phyloP scores from a whole-genome alignment of 2,797 vertebrate genomes.

The Adelosebastes latens region DNA sequence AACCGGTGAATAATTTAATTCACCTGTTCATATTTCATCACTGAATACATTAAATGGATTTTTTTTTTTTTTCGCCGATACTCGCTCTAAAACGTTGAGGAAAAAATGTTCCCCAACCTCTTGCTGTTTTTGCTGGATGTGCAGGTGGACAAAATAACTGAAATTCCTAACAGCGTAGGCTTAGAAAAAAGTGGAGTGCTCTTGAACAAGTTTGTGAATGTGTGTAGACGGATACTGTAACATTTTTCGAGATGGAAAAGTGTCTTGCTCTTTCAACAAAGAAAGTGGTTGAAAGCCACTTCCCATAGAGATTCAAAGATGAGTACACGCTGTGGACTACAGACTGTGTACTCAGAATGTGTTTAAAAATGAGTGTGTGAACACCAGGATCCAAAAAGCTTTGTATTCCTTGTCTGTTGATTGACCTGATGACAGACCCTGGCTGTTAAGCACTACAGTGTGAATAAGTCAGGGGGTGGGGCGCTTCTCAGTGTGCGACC shows the following conservation, averaged over 20 bases:
- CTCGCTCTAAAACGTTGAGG: slow-evolving; percentile 32
- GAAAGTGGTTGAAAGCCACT: slow-evolving; percentile 4
- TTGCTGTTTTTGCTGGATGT: slow-evolving; percentile 6
- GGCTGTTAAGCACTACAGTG: neutral
- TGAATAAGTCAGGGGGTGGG: neutral
- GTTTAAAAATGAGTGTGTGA: neutral
- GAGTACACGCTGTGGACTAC: neutral
- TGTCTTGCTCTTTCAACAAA: neutral
- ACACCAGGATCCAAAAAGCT: neutral
- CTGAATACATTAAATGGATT: slow-evolving; percentile 64
- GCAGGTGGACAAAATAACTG: slow-evolving; percentile 31
- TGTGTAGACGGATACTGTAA: neutral
- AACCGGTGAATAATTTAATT: slow-evolving; percentile 78
- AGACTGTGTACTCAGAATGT: neutral
- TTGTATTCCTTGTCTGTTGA: slow-evolving; percentile 2
- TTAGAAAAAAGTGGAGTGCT: neutral
- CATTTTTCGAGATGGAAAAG: neutral
- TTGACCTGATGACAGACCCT: neutral
- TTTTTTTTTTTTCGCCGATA: slow-evolving; percentile 18
- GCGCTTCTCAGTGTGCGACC: too few species aligned
- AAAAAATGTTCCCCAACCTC: slow-evolving; percentile 21
- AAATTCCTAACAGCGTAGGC: neutral
- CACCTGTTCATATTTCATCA: slow-evolving; percentile 77
- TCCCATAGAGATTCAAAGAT: neutral
- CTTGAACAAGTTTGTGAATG: neutral